Conservation (phyloP, 2,888 invertebrate species). For the Podotricha telesiphe region DNA sequence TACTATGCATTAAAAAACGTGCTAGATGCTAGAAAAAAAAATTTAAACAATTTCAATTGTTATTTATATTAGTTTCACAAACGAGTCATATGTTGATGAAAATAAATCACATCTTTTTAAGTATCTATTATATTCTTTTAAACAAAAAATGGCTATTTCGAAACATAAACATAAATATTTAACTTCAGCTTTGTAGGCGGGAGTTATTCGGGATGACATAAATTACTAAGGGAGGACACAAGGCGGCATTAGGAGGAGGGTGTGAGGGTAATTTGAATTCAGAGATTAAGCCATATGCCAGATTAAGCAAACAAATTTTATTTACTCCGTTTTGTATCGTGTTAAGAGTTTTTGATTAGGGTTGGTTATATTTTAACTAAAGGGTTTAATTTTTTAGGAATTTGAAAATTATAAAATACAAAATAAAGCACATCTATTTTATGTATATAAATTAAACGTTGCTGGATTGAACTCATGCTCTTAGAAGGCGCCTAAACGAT, state of each 20-base stretch:
- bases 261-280: constrained; percentile 42
- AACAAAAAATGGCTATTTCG: not conserved
- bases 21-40: too few relatives aligned
- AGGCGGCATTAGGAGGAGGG: constrained; percentile 39
- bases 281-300: constrained; percentile 39
- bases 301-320: constrained; percentile 36
- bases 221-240: constrained; percentile 38
- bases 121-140: not conserved
- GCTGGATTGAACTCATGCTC: too few relatives aligned
- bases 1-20: too few relatives aligned
- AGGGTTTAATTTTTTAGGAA: not conserved
- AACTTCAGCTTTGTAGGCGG: constrained; percentile 10
- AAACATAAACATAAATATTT: not conserved
- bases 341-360: constrained; percentile 12
- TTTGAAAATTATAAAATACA: too few relatives aligned
- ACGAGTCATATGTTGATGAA: too few relatives aligned
- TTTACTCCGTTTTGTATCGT: constrained; percentile 22
- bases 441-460: too few relatives aligned
- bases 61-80: too few relatives aligned
- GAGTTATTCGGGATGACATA: constrained; percentile 34
- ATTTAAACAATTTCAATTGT: too few relatives aligned
- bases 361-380: not conserved
- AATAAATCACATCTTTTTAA: not conserved
- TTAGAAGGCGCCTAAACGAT: too few relatives aligned
- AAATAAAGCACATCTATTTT: too few relatives aligned